These are phyloP conservation scores for Oryzias woworae DNA, from an alignment of 2,113 vertebrate species.

Conservation along the genomic window DNA sequence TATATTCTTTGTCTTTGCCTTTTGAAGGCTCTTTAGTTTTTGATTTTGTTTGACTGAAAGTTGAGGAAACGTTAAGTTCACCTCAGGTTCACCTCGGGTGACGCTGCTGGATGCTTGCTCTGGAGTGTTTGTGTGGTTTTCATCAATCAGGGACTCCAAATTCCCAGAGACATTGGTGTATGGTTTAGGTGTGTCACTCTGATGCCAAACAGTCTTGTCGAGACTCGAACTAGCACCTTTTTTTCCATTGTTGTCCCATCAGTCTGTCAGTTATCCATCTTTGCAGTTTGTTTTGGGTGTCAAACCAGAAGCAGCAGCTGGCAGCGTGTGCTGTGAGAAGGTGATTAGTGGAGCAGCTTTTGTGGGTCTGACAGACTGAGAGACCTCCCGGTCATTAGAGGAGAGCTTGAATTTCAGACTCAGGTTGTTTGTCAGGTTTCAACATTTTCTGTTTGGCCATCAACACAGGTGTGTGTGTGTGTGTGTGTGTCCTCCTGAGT, in stretches of 20 bases:
- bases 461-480: slow-evolving; percentile 24
- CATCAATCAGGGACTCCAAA: background rate
- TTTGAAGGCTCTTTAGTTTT: too few species aligned
- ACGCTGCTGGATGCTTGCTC: background rate
- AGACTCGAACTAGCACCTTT: slow-evolving; percentile 12
- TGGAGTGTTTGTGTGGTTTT: background rate
- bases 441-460: slow-evolving; percentile 30
- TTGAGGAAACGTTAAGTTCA: too few species aligned
- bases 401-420: slow-evolving; percentile 33
- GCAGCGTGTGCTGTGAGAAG: background rate
- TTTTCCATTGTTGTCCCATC: background rate
- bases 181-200: slow-evolving; percentile 15
- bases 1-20: too few species aligned
- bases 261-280: slow-evolving; percentile 8
- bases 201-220: slow-evolving; percentile 8
- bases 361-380: slow-evolving; percentile 6
- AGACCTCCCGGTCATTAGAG: slow-evolving; percentile 19
- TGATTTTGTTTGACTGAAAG: too few species aligned
- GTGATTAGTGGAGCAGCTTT: slow-evolving; percentile 22
- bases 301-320: slow-evolving; percentile 15
- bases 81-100: too few species aligned
- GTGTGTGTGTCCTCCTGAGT: slow-evolving; percentile 19
- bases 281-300: slow-evolving; percentile 27
- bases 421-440: slow-evolving; percentile 32
- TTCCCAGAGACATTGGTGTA: background rate